A percentile compares a stretch with the other conserved stretches of the same genome.
Evolutionary conservation across 2,797 vertebrate species (phyloP).

Genomic region (Chaetodon trifasciatus): DNA sequence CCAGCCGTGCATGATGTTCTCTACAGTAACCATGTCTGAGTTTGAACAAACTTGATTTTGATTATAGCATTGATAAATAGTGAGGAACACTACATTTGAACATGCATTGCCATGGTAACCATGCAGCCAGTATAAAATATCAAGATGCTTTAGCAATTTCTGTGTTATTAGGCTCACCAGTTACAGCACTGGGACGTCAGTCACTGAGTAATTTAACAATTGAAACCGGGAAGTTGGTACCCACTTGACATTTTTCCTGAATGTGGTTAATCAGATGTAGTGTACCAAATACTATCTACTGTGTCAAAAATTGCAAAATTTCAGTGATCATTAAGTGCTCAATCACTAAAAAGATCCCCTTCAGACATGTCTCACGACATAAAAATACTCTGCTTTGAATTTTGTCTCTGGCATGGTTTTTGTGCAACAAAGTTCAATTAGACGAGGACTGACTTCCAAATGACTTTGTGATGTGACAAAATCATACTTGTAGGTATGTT

Average conservation of each 20-base stretch:
- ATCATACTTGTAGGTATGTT: background rate
- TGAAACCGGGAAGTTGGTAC: background rate
- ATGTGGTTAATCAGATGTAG: background rate
- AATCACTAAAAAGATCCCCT: slow-evolving; percentile 1
- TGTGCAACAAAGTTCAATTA: background rate
- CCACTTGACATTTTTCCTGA: background rate
- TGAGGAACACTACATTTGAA: slow-evolving; percentile 21
- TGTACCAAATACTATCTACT: background rate
- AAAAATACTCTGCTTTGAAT: background rate
- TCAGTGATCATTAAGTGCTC: background rate
- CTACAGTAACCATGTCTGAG: slow-evolving; percentile 1
- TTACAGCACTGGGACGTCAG: background rate
- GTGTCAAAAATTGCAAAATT: background rate
- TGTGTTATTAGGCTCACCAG: slow-evolving; percentile 8
- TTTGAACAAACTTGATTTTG: slow-evolving; percentile 38
- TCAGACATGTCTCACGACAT: background rate
- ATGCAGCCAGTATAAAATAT: background rate
- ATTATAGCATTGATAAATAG: slow-evolving; percentile 37
- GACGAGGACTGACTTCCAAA: background rate
- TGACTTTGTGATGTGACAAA: background rate
- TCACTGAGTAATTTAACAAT: background rate
- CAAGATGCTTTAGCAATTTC: background rate
- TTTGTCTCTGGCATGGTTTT: background rate
- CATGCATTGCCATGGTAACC: slow-evolving; percentile 45
- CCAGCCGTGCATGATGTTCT: slow-evolving; percentile 26